A percentile compares a stretch with the other conserved stretches of the same genome.
phyloP scores from a whole-genome alignment of 2,113 vertebrate species.

The Pao palembangensis region DNA sequence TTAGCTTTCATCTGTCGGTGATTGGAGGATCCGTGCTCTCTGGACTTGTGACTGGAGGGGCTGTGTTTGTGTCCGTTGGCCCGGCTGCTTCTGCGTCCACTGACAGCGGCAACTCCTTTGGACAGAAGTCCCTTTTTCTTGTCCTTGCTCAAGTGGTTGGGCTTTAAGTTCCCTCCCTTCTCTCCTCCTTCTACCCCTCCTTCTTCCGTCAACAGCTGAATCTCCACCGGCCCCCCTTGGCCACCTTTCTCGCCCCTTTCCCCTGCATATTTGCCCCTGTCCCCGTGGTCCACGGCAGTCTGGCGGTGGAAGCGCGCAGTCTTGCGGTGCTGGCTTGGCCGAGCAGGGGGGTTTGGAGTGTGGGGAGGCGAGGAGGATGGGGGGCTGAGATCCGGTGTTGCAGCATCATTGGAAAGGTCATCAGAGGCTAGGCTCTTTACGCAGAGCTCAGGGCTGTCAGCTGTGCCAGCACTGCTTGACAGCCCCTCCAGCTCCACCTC shows the following conservation, averaged over 20 bases:
- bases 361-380: slow-evolving; percentile 80
- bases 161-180: slow-evolving; percentile 55
- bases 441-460: slow-evolving; percentile 92
- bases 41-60: slow-evolving; percentile 83
- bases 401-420: slow-evolving; percentile 83
- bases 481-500: slow-evolving; percentile 88
- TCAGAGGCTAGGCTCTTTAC: slow-evolving; percentile 78
- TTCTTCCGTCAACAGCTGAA: slow-evolving; percentile 76
- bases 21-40: slow-evolving; percentile 68
- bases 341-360: slow-evolving; percentile 74
- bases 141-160: slow-evolving; percentile 87
- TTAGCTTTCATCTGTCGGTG: slow-evolving; percentile 74
- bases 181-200: slow-evolving; percentile 42
- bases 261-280: slow-evolving; percentile 71
- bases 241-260: slow-evolving; percentile 56
- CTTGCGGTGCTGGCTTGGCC: slow-evolving; percentile 80
- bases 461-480: slow-evolving; percentile 81
- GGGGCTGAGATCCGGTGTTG: slow-evolving; percentile 87
- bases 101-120: slow-evolving; percentile 55
- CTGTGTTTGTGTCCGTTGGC: slow-evolving; percentile 81
- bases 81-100: slow-evolving; percentile 67
- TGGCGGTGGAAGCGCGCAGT: slow-evolving; percentile 88
- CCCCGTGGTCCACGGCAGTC: slow-evolving; percentile 84
- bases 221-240: slow-evolving; percentile 61
- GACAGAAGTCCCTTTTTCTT: slow-evolving; percentile 64